Conservation (phyloP, 35 echinoderm and acorn worm genomes). For the Ptychodera flava region DNA sequence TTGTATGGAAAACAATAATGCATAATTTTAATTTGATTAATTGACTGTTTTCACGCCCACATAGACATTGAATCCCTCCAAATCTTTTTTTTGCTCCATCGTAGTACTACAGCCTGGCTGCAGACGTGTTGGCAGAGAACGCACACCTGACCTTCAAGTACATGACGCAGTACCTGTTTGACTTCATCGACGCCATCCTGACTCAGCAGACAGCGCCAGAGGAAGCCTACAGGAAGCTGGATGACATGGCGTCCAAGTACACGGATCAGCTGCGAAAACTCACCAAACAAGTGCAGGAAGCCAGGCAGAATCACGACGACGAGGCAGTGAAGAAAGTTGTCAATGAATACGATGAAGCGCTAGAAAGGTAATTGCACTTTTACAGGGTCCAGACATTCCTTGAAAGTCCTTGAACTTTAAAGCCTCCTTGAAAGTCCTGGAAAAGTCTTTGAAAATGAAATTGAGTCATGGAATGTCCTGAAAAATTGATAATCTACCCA, state of each 20-base stretch:
- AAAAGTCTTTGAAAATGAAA: too few relatives aligned
- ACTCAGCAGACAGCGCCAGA: constrained; percentile 92
- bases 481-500: too few relatives aligned
- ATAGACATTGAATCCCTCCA: too few relatives aligned
- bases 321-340: constrained; percentile 89
- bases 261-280: constrained; percentile 94
- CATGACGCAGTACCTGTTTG: constrained; percentile 82
- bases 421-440: too few relatives aligned
- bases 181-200: constrained; percentile 96
- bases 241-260: constrained; percentile 87
- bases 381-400: too few relatives aligned
- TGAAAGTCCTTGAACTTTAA: too few relatives aligned
- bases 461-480: too few relatives aligned
- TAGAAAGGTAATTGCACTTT: constrained; percentile 97
- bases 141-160: constrained; percentile 97
- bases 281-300: constrained; percentile 95
- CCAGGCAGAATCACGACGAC: constrained; percentile 71
- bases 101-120: constrained; percentile 96
- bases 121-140: constrained; percentile 95
- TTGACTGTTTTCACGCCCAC: too few relatives aligned
- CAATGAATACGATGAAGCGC: constrained; percentile 91
- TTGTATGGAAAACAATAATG: too few relatives aligned
- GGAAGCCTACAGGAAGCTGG: constrained; percentile 89
- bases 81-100: background rate
- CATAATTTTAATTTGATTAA: too few relatives aligned